These are phyloP conservation scores for Piscicola geometra DNA, from an alignment of 2,888 invertebrate species.

Conservation along the genomic window DNA sequence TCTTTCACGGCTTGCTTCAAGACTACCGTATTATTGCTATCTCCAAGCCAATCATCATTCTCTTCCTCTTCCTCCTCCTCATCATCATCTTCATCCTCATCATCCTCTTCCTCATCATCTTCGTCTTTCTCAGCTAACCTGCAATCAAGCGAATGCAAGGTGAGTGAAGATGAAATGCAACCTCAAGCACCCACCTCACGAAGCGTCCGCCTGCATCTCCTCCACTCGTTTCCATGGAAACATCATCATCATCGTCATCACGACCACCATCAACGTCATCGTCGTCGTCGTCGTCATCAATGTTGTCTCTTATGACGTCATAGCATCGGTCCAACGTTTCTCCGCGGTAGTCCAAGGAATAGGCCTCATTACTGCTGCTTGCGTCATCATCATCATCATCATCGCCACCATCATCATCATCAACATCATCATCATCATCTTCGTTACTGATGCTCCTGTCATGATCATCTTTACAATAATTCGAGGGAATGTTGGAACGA, in stretches of 20 bases:
- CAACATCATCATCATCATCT: slow-evolving; percentile 28
- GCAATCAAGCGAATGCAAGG: neutral
- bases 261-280: neutral
- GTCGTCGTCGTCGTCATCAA: neutral
- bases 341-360: slow-evolving; percentile 9
- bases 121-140: neutral
- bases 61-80: slow-evolving; percentile 1
- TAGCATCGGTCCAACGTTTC: neutral
- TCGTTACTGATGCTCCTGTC: slow-evolving; percentile 6
- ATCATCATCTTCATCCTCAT: slow-evolving; percentile 10
- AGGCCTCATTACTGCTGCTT: neutral
- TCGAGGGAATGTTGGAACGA: neutral
- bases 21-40: neutral
- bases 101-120: slow-evolving; percentile 19
- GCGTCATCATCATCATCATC: slow-evolving; percentile 26
- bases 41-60: slow-evolving; percentile 6
- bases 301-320: slow-evolving; percentile 7
- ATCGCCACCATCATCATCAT: slow-evolving; percentile 26
- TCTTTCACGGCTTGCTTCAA: neutral
- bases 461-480: slow-evolving; percentile 27
- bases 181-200: no score
- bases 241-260: slow-evolving; percentile 6
- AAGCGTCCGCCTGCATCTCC: no score
- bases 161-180: no score
- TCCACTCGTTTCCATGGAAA: no score